Percentiles rank a stretch among this genome's conserved stretches.
These are phyloP conservation scores for Mesoclemmys tuberculata DNA, from an alignment of 2,113 vertebrate species.

Conservation along the genomic window DNA sequence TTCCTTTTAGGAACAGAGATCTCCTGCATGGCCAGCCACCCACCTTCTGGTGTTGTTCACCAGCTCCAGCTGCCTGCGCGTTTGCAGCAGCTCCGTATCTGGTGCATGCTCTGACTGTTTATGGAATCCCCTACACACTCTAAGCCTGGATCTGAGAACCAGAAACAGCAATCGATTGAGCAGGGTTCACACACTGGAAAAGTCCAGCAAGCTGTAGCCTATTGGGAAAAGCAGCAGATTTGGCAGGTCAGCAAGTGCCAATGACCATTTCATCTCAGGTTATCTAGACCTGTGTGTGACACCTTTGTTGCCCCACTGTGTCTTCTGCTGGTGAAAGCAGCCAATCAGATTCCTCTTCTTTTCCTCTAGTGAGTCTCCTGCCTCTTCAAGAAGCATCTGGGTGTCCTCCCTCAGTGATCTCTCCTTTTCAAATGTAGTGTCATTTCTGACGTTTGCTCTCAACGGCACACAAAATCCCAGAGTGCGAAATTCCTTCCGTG, in stretches of 20 bases:
- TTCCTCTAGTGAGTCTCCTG: too few relatives aligned
- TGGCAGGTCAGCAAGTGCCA: neutral
- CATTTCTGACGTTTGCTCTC: neutral
- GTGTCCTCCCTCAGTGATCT: neutral
- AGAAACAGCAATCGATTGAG: neutral
- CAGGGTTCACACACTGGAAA: neutral
- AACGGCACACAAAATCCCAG: neutral
- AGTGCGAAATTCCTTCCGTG: fast-evolving
- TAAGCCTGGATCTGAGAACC: neutral
- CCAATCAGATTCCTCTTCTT: neutral
- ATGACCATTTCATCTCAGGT: neutral
- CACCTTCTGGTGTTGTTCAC: neutral
- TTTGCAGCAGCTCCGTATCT: neutral
- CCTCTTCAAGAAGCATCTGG: neutral
- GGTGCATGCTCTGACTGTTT: neutral
- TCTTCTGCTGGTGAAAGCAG: neutral
- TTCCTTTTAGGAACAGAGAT: neutral
- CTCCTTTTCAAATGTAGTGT: neutral
- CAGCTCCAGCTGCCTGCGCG: fast-evolving
- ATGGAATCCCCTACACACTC: neutral
- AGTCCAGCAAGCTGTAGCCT: neutral
- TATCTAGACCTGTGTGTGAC: neutral
- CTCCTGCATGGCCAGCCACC: neutral
- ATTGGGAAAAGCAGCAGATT: neutral
- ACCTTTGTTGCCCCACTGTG: neutral